Evolutionary conservation across 2,888 invertebrate species (phyloP).

Genomic region (Endomychus coccineus): DNA sequence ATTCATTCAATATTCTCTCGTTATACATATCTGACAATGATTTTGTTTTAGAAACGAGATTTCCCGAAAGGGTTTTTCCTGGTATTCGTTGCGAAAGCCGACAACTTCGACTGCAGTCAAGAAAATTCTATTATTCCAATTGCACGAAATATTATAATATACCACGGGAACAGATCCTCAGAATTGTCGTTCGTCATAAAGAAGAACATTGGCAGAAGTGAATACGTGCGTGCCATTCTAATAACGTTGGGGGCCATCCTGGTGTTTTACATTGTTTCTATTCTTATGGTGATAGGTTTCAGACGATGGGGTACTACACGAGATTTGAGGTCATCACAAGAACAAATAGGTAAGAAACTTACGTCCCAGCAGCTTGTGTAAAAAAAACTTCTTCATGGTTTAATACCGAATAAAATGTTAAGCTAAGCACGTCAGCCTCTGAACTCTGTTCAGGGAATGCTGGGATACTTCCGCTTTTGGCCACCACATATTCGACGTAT

Average conservation of each 20-base stretch:
- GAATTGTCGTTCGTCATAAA: conserved; percentile 46
- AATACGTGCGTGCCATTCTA: conserved; percentile 54
- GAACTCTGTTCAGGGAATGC: no score
- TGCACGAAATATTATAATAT: conserved; percentile 5
- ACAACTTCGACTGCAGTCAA: conserved; percentile 52
- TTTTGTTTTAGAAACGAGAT: conserved; percentile 57
- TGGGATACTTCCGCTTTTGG: no score
- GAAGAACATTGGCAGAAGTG: conserved; percentile 51
- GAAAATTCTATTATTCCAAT: conserved; percentile 33
- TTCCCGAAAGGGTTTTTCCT: conserved; percentile 69
- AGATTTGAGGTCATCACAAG: conserved; percentile 2
- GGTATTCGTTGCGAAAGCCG: conserved; percentile 66
- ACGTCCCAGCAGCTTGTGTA: no score
- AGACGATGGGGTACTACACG: conserved; percentile 27
- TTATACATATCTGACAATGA: no score
- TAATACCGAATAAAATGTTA: no score
- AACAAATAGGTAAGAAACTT: conserved; percentile 5
- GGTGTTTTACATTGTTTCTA: conserved; percentile 45
- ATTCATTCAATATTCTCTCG: no score
- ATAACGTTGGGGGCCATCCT: conserved; percentile 50
- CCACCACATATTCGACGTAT: no score
- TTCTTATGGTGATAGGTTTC: conserved; percentile 39
- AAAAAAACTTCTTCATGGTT: no score
- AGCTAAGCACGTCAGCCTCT: no score
- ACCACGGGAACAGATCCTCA: conserved; percentile 33